phyloP scores from a whole-genome alignment of 2,113 vertebrate genomes.

The Cygnus buccinator region DNA sequence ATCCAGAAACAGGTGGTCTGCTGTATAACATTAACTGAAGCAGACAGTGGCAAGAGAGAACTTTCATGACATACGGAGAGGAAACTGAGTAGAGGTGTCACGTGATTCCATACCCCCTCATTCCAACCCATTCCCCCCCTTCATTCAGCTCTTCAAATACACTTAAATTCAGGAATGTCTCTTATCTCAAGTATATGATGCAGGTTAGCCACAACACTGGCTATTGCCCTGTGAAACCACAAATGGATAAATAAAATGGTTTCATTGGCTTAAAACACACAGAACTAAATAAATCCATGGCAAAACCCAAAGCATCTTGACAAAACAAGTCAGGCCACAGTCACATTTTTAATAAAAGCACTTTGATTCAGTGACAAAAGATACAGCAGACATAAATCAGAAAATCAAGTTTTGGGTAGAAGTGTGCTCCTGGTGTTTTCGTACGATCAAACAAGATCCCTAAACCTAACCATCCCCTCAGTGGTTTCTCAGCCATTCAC shows the following conservation, averaged over 20 bases:
- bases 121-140: background rate
- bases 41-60: background rate
- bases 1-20: background rate
- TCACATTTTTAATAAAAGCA: conserved; percentile 67
- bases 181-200: background rate
- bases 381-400: conserved; percentile 21
- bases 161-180: background rate
- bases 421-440: conserved; percentile 29
- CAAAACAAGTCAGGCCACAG: conserved; percentile 36
- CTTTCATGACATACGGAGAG: background rate
- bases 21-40: background rate
- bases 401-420: background rate
- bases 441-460: background rate
- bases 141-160: background rate
- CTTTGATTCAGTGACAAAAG: conserved; percentile 38
- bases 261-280: background rate
- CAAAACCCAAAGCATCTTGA: background rate
- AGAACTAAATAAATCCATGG: background rate
- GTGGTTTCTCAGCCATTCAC: background rate
- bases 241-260: background rate
- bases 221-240: background rate
- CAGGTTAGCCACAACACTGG: background rate
- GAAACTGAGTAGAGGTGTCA: background rate
- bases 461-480: background rate
- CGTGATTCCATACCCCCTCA: background rate